These are phyloP conservation scores for Spheniscus mendiculus DNA, from an alignment of 2,113 vertebrate species.

Conservation along the genomic window DNA sequence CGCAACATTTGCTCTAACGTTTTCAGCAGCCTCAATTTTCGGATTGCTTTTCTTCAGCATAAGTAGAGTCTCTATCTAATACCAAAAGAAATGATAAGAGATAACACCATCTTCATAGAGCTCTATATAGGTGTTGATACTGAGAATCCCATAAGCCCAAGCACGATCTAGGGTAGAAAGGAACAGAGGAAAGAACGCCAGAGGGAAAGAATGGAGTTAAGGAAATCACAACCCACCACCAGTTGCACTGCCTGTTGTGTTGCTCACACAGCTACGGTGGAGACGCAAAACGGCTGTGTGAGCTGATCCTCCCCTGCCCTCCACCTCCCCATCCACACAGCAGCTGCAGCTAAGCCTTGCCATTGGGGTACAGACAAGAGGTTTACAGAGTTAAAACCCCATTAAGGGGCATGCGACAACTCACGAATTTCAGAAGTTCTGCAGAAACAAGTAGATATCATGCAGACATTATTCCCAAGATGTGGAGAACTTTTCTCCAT, in stretches of 20 bases:
- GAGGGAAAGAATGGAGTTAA: neutral
- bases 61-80: neutral
- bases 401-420: neutral
- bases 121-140: neutral
- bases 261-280: neutral
- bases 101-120: neutral
- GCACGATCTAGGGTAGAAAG: neutral
- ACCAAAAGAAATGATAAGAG: neutral
- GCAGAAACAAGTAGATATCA: neutral
- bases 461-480: neutral
- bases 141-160: neutral
- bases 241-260: neutral
- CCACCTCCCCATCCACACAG: neutral
- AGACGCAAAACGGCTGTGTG: neutral
- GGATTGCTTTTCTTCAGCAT: neutral
- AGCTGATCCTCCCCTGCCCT: neutral
- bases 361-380: neutral
- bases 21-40: neutral
- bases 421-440: neutral
- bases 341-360: neutral
- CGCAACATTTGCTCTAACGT: neutral
- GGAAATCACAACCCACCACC: neutral
- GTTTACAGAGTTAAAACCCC: neutral
- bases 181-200: neutral
- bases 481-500: neutral